Base-by-base conservation (phyloP, 2,888 invertebrate genomes). In the Nomada goodeniana region DNA sequence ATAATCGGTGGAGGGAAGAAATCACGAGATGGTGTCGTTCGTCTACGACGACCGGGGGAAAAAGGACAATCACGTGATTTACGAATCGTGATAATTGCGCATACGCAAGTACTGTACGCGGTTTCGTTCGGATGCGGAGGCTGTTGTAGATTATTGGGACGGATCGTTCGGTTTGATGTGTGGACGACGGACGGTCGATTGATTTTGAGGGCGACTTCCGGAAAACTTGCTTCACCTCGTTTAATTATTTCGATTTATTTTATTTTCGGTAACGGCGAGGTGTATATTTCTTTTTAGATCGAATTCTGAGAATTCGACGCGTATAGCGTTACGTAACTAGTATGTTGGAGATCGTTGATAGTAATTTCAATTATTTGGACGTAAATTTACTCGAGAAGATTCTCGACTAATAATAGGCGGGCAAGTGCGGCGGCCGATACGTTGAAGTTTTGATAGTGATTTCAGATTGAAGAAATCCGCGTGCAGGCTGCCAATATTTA, bases 371-470 rank as follows among this genome's bases (percentile, higher is more conserved):
- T 9, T 36, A 36, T 36, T 36, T 36, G 7, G 7, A 36, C 36
- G 47, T 15, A 15, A 47, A 15, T 57, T 15, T 18, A 15, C 4
- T 61, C 13, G 50, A 23, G 2, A 15, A 20, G 18, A 61, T 20
- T 59, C 50, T 26, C 26, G 26, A 20, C n/a, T 57, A 76, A 69
- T 64, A 76, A 80, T 70, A 76, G 71, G 42, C 59, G 9, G 20
- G 64, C 15, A 60, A 18, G 29, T 52, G 44, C 13, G 42, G 72
- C 5, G 7, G 29, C 18, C 36, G 7, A 10, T 26, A 59, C 44
- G 23, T 63, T 70, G 29, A n/a, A n/a, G 67, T 80, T 77, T 71
- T 57, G 55, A 61, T 55, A 80, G 67, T 77, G 80, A 80, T 55
- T 77, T 71, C 47, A 67, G 67, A 47, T 59, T 23, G 55, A 60